These are phyloP conservation scores for Drosophila aff. DNA, from an alignment of 1,140 invertebrate species.

Conservation along the genomic window DNA sequence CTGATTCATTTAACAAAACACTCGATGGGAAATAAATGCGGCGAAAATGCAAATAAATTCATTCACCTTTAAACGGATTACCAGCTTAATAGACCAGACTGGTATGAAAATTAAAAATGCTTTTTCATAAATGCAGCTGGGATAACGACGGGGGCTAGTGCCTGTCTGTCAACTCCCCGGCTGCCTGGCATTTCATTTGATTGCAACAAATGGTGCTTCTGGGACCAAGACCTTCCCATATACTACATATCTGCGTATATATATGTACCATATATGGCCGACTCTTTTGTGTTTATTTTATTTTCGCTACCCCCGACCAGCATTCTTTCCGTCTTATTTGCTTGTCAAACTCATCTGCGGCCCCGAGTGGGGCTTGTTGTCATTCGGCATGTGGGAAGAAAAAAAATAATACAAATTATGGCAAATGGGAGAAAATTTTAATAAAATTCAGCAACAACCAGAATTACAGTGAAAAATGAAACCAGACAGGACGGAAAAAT, in stretches of 20 bases:
- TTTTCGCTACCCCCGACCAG: slow-evolving; percentile 10
- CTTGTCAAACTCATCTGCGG: slow-evolving; percentile 79
- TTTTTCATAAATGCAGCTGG: slow-evolving; percentile 37
- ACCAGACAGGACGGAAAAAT: slow-evolving; percentile 21
- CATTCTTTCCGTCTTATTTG: slow-evolving; percentile 50
- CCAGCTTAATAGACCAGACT: slow-evolving; percentile 60
- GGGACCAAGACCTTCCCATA: neutral
- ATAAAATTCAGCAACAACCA: slow-evolving; percentile 78
- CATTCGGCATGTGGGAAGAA: slow-evolving; percentile 54
- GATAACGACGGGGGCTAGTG: slow-evolving; percentile 20
- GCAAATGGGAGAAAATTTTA: slow-evolving; percentile 82
- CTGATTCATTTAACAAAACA: slow-evolving; percentile 60
- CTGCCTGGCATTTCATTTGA: slow-evolving; percentile 69
- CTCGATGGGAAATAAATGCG: slow-evolving; percentile 52
- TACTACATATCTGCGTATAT: neutral
- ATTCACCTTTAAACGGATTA: slow-evolving; percentile 70
- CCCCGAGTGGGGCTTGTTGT: slow-evolving; percentile 34
- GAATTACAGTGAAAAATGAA: slow-evolving; percentile 54
- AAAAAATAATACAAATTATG: slow-evolving; percentile 77
- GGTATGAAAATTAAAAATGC: slow-evolving; percentile 55
- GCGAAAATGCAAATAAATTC: slow-evolving; percentile 58
- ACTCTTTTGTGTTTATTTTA: slow-evolving; percentile 35
- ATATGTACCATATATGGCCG: neutral
- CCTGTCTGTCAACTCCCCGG: slow-evolving; percentile 61
- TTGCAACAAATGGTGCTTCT: slow-evolving; percentile 69